phyloP scores from a whole-genome alignment of 2,113 vertebrate genomes.

The Syngnathoides biaculeatus region DNA sequence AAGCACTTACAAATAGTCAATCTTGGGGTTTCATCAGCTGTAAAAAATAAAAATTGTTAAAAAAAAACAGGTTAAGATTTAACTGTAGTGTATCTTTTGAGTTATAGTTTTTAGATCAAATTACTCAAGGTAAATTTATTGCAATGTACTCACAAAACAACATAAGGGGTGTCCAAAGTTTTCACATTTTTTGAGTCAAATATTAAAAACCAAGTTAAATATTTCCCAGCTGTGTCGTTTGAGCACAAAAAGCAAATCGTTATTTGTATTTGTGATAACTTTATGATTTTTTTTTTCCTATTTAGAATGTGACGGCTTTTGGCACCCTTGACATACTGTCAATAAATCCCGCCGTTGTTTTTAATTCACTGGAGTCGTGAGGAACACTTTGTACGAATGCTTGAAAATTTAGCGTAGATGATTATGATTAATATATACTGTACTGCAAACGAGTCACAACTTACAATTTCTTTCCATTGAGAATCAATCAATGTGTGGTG shows the following conservation, averaged over 20 bases:
- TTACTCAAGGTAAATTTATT: too few relatives aligned
- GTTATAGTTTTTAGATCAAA: too few relatives aligned
- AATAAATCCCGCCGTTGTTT: slow-evolving; percentile 20
- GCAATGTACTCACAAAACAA: too few relatives aligned
- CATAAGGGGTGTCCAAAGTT: too few relatives aligned
- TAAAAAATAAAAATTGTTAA: neutral
- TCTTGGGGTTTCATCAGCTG: too few relatives aligned
- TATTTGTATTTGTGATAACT: neutral
- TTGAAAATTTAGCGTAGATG: slow-evolving; percentile 55
- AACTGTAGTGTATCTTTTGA: too few relatives aligned
- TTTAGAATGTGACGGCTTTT: neutral
- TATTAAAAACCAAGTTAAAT: neutral
- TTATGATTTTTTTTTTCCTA: neutral
- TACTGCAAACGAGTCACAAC: slow-evolving; percentile 49
- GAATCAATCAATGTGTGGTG: slow-evolving; percentile 70
- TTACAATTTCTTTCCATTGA: slow-evolving; percentile 62
- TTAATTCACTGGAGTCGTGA: slow-evolving; percentile 72
- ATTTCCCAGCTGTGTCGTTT: neutral
- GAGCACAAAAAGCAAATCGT: neutral
- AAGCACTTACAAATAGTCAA: neutral
- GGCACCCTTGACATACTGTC: neutral
- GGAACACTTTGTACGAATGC: slow-evolving; percentile 84
- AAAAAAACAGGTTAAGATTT: too few relatives aligned
- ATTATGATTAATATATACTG: slow-evolving; percentile 20
- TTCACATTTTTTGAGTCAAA: too few relatives aligned